Conservation (phyloP, 2,888 invertebrate species). For the Acronicta aceris region DNA sequence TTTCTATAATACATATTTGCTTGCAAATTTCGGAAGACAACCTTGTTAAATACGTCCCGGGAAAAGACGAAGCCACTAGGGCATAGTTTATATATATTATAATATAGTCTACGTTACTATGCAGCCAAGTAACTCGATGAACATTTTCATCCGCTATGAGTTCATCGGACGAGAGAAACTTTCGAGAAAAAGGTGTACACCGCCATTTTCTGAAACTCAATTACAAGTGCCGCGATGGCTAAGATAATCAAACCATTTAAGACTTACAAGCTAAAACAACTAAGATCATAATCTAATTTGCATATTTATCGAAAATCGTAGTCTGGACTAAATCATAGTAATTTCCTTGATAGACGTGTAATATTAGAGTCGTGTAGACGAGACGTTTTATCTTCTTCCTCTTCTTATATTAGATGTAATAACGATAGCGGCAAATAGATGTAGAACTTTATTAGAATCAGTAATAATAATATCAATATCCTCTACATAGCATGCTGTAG, state of each 20-base stretch:
- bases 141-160: conserved; percentile 59
- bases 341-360: conserved; percentile 64
- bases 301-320: conserved; percentile 79
- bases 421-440: conserved; percentile 69
- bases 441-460: conserved; percentile 64
- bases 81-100: conserved; percentile 69
- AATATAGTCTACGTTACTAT: conserved; percentile 57
- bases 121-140: conserved; percentile 65
- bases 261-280: conserved; percentile 68
- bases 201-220: conserved; percentile 59
- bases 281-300: conserved; percentile 73
- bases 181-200: conserved; percentile 55
- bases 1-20: conserved; percentile 56
- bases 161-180: conserved; percentile 55
- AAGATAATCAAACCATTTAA: conserved; percentile 68
- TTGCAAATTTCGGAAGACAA: conserved; percentile 37
- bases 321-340: conserved; percentile 69
- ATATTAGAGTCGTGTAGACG: conserved; percentile 64
- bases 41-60: conserved; percentile 50
- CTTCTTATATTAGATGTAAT: conserved; percentile 63
- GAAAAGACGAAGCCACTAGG: conserved; percentile 66
- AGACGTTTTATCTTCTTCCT: conserved; percentile 67
- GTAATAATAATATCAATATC: conserved; percentile 62
- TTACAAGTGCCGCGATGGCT: conserved; percentile 63
- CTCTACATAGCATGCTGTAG: conserved; percentile 77